Evolutionary conservation across 2,888 invertebrate genomes (phyloP), one percentile per base, ranked within the genome.

Genomic region (Coenonympha glycerion): DNA sequence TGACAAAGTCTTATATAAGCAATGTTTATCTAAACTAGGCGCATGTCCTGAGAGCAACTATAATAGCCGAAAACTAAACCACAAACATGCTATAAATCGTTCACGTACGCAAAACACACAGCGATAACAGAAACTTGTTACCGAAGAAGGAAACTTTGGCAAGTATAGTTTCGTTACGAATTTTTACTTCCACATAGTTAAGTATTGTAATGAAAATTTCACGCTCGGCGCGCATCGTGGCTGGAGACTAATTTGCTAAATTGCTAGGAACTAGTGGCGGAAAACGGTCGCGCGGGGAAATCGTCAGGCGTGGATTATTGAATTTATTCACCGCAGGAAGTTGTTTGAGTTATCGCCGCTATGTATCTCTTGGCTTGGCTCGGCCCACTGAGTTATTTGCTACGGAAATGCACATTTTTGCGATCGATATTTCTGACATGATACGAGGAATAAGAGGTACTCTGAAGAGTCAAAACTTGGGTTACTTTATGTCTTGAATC

Each of bases 231-330:
- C 54, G 30, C 55, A 49, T 36, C 33, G 52, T 52, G 52, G 54
- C 21, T 47, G 21, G 21, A 39, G 37, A 33, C 49, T 52, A 52
- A 56, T 51, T 56, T 52, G 31, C 44, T 50, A 52, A 76, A 79
- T 75, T 71, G 69, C 69, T 57, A 71, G 73, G 74, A 78, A 77
- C 69, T 63, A 52, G 55, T 60, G 69, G 69, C 71, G 69, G 71
- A 68, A 73, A 66, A 61, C 61, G 60, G 64, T 64, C 68, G 66
- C 40, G 45, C 26, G 34, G 52, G 54, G 49, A 55, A 55, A 53
- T 47, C 53, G 52, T 49, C 42, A 37, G 47, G 52, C 48, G 52
- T 52, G 26, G 49, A 26, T 48, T 54, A 52, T 47, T 55, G 47
- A 52, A 57, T 57, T 49, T 40, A 47, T 44, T 55, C 30, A 55